These are phyloP conservation scores for Drosophila kanapiae DNA, from an alignment of 1,140 invertebrate genomes.

Conservation along the genomic window DNA sequence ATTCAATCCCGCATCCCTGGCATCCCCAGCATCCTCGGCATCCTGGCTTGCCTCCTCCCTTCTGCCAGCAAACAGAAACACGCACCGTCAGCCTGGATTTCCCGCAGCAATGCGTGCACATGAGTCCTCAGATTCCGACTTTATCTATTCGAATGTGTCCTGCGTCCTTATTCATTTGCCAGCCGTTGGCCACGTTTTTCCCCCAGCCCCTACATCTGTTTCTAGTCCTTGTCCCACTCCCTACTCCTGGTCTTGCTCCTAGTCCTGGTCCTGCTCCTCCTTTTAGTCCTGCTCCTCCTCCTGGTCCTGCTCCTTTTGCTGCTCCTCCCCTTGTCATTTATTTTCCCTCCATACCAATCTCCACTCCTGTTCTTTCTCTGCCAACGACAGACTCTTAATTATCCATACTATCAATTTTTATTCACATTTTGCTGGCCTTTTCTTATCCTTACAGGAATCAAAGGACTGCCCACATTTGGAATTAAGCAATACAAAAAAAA, in stretches of 20 bases:
- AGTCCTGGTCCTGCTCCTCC: neutral
- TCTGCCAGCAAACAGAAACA: slow-evolving; percentile 33
- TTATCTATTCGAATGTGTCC: slow-evolving; percentile 19
- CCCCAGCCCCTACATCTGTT: neutral
- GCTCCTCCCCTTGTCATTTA: neutral
- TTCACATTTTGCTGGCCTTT: neutral
- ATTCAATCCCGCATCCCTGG: slow-evolving; percentile 71
- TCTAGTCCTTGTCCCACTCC: neutral
- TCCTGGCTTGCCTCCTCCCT: neutral
- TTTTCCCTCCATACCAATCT: neutral
- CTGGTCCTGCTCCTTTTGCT: too few relatives aligned
- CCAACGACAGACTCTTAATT: slow-evolving; percentile 11
- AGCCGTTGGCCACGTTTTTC: slow-evolving; percentile 42
- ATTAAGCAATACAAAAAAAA: too few relatives aligned
- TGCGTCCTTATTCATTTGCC: slow-evolving; percentile 52
- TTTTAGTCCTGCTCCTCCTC: neutral
- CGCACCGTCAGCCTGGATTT: slow-evolving; percentile 41
- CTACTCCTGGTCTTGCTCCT: too few relatives aligned
- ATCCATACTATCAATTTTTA: slow-evolving; percentile 13
- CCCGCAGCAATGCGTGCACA: slow-evolving; percentile 35
- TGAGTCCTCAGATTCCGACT: slow-evolving; percentile 17
- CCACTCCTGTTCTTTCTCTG: neutral
- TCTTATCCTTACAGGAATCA: neutral
- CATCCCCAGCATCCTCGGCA: slow-evolving; percentile 5
- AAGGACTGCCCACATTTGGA: neutral